Base-by-base conservation (phyloP, 2,113 vertebrate species). In the Lampris megalopsis region DNA sequence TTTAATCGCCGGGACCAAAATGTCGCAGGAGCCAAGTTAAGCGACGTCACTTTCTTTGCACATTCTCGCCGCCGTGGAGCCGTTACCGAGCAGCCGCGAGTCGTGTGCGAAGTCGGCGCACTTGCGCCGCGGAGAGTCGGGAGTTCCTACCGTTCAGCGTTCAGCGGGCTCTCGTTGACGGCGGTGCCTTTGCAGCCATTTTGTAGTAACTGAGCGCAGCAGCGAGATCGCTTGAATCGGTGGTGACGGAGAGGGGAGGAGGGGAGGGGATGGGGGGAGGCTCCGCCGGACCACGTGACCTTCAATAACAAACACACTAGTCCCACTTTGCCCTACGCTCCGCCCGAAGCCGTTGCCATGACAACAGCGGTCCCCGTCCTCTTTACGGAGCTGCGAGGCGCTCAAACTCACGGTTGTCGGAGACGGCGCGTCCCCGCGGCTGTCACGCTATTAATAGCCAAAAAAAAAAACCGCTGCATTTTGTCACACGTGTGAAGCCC, bases 161-260 rank as follows among this genome's bases (percentile, higher is more conserved):
- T 94, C 86, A 93, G 80, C 87, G 68, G 80, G 90, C 86, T 91
- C 90, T 92, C 91, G 84, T 86, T 77, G 91, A 90, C 93, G 90
- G 90, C 90, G 93, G 94, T 94, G 94, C 94, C 85, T 86, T 80
- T 95, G 95, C 96, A 95, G 96, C 96, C 96, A 97, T 97, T 96
- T 97, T 97, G 96, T 96, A 94, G 93, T 95, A 95, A 96, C 94
- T 97, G 95, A 94, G 94, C 95, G 95, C 94, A 95, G 93, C 80
- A 82, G 80, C 74, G 88, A 93, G 79, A 86, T 24, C 90, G 86
- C 84, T 93, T 93, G 90, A 82, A 86, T 88, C 91, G 90, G 93
- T 93, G 93, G 92, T 93, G 93, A 95, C 94, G 93, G 95, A 94
- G 77, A 93, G 95, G 88, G 67, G 96, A 95, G 91, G 88, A 93